phyloP scores from a whole-genome alignment of 2,113 vertebrate species.

The Oreochromis niloticus region DNA sequence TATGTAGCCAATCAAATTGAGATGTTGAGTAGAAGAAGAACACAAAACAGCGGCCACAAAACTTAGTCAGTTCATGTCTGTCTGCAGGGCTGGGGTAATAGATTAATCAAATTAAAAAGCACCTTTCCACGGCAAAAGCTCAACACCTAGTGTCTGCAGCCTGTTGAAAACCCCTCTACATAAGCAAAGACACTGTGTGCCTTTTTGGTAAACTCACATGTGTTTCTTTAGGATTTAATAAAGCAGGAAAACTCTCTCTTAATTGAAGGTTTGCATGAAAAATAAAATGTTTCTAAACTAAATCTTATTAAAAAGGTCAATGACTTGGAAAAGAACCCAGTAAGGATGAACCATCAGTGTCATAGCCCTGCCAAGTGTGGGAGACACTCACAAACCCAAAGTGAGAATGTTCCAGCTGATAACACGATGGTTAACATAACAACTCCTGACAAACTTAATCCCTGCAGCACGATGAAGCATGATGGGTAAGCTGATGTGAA shows the following conservation, averaged over 20 bases:
- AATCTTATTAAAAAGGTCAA: not conserved
- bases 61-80: not conserved
- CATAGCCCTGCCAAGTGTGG: not conserved
- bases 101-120: not conserved
- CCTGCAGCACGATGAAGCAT: slow-evolving; percentile 43
- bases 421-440: slow-evolving; percentile 52
- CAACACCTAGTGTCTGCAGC: not conserved
- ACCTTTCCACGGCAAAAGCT: not conserved
- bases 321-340: not conserved
- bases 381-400: not conserved
- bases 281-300: not conserved
- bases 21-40: not conserved
- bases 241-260: not conserved
- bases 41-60: not conserved
- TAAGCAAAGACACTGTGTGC: not conserved
- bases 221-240: not conserved
- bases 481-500: slow-evolving; percentile 55
- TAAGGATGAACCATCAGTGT: not conserved
- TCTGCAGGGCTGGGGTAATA: not conserved
- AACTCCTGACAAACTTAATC: slow-evolving; percentile 63
- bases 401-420: slow-evolving; percentile 14
- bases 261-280: not conserved
- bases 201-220: not conserved
- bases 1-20: not conserved
- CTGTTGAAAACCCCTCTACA: not conserved